Evolutionary conservation across 1,140 invertebrate species (phyloP).

Genomic region (Aradophagus sp.): DNA sequence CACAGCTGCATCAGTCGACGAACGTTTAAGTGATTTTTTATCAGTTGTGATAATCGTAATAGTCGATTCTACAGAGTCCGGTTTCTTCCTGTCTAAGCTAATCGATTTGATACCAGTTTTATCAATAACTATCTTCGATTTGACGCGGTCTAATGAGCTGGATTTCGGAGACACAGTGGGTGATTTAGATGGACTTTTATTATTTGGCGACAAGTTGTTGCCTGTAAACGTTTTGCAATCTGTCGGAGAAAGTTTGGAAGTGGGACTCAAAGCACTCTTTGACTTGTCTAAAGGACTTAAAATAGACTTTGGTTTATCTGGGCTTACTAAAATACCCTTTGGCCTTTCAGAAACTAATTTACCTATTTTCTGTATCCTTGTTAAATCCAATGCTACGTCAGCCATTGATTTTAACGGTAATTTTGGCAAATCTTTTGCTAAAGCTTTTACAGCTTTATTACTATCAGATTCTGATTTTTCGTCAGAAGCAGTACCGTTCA

Average conservation of each 20-base stretch:
- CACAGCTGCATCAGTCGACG: constrained; percentile 64
- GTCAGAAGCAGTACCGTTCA: constrained; percentile 85
- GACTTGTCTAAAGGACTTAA: constrained; percentile 64
- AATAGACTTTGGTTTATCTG: constrained; percentile 66
- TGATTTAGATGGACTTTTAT: constrained; percentile 62
- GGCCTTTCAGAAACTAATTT: constrained; percentile 66
- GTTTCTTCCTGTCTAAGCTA: constrained; percentile 65
- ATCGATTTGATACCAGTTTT: constrained; percentile 57
- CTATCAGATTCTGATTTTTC: constrained; percentile 71
- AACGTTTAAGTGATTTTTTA: constrained; percentile 60
- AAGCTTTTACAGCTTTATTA: constrained; percentile 57
- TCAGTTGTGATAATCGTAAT: constrained; percentile 65
- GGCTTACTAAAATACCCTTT: constrained; percentile 63
- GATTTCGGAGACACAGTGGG: constrained; percentile 58
- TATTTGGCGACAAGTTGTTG: constrained; percentile 61
- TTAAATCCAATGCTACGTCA: constrained; percentile 73
- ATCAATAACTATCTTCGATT: constrained; percentile 55
- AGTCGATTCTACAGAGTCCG: constrained; percentile 64
- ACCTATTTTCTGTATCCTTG: constrained; percentile 64
- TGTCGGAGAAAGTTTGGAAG: constrained; percentile 68
- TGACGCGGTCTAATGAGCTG: constrained; percentile 64
- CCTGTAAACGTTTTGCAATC: constrained; percentile 57
- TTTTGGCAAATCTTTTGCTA: constrained; percentile 66
- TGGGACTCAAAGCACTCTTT: constrained; percentile 63
- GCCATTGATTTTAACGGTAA: constrained; percentile 71